Evolutionary conservation across 2,888 invertebrate genomes (phyloP).

Genomic region (Tetropium fuscum): DNA sequence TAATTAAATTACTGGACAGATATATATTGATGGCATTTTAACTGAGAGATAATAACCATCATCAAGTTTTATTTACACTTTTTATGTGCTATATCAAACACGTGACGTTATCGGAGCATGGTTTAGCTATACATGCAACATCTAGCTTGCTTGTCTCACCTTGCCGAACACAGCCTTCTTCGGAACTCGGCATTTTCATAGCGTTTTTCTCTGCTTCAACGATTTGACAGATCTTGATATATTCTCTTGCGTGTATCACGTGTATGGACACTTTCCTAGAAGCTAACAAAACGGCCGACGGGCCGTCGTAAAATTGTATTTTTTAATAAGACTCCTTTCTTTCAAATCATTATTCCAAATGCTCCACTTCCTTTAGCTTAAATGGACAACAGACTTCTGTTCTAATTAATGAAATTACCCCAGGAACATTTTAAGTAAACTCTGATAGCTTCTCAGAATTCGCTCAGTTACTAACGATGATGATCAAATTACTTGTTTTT

Average conservation of each 20-base stretch:
- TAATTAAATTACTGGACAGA: slow-evolving; percentile 20
- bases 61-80: slow-evolving; percentile 47
- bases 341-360: slow-evolving; percentile 38
- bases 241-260: slow-evolving; percentile 53
- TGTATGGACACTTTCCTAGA: slow-evolving; percentile 50
- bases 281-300: slow-evolving; percentile 51
- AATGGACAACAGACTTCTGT: slow-evolving; percentile 22
- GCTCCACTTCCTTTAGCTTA: slow-evolving; percentile 33
- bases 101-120: slow-evolving; percentile 29
- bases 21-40: slow-evolving; percentile 26
- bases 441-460: slow-evolving; percentile 18
- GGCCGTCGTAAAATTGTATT: slow-evolving; percentile 40
- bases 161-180: slow-evolving; percentile 26
- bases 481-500: slow-evolving; percentile 18
- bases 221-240: slow-evolving; percentile 55
- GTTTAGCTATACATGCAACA: neutral
- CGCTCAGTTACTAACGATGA: slow-evolving; percentile 10
- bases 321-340: slow-evolving; percentile 44
- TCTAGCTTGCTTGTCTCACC: slow-evolving; percentile 22
- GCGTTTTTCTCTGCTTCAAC: slow-evolving; percentile 46
- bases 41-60: slow-evolving; percentile 40
- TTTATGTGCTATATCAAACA: slow-evolving; percentile 30
- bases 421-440: slow-evolving; percentile 23
- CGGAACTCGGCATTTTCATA: slow-evolving; percentile 22
- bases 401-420: slow-evolving; percentile 38